These are phyloP conservation scores for Micromussa lordhowensis DNA, from an alignment of 92 coral and sea anemone genomes.

Conservation along the genomic window DNA sequence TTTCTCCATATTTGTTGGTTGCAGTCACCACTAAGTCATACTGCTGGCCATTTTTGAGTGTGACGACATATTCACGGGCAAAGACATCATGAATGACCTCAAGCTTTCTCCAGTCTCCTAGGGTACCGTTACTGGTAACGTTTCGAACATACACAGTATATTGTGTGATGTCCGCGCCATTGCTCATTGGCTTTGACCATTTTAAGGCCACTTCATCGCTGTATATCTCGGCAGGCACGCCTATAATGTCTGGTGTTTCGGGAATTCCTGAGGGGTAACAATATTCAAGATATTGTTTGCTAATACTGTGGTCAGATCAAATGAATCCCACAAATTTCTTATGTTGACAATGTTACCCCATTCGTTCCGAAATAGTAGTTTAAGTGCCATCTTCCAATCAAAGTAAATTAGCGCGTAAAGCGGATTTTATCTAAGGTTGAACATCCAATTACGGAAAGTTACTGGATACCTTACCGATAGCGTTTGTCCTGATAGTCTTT, in stretches of 20 bases:
- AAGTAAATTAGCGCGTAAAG: no score
- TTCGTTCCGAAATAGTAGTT: no score
- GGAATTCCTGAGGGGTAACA: background rate
- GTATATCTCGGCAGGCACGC: background rate
- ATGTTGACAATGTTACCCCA: no score
- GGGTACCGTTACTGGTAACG: background rate
- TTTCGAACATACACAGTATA: background rate
- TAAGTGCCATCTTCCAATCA: background rate
- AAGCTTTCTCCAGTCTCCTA: background rate
- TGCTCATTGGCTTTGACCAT: background rate
- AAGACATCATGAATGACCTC: no score
- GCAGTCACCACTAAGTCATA: no score
- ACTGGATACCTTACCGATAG: background rate
- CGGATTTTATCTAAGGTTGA: background rate
- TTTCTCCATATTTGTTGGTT: no score
- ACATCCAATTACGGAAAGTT: background rate
- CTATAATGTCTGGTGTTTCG: background rate
- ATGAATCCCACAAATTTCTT: background rate
- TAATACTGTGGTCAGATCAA: background rate
- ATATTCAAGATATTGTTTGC: no score
- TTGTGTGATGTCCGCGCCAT: background rate
- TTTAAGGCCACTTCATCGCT: background rate
- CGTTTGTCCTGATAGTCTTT: background rate
- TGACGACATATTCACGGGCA: no score
- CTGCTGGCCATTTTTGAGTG: no score